These are phyloP conservation scores for Papilio demoleus DNA, from an alignment of 2,888 invertebrate genomes.

Conservation along the genomic window DNA sequence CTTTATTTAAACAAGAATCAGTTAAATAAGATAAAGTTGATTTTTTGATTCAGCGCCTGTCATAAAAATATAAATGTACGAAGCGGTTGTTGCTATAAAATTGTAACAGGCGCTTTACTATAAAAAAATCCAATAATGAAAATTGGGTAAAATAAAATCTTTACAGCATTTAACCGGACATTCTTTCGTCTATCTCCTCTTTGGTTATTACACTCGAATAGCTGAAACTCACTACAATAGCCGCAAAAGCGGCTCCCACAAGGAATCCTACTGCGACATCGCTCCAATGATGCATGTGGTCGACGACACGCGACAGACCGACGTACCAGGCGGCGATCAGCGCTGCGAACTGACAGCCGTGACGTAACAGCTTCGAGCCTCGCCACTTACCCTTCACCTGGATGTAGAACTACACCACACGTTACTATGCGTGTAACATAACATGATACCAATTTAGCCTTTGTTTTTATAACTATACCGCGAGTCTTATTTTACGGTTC, in stretches of 20 bases:
- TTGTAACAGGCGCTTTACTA: not conserved
- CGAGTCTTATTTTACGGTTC: not conserved
- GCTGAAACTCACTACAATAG: constrained; percentile 73
- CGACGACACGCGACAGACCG: constrained; percentile 90
- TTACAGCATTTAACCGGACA: not conserved
- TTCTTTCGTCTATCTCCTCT: not conserved
- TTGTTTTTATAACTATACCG: not conserved
- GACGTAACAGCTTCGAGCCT: constrained; percentile 88
- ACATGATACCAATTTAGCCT: not conserved
- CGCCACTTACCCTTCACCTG: constrained; percentile 90
- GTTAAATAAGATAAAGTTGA: not conserved
- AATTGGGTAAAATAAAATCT: not conserved
- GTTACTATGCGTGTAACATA: constrained; percentile 3
- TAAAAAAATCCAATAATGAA: too few relatives aligned
- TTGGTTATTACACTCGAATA: not conserved
- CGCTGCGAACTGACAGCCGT: constrained; percentile 87
- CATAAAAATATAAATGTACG: not conserved
- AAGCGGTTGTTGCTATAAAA: not conserved
- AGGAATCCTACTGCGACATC: constrained; percentile 90
- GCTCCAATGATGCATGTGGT: constrained; percentile 96
- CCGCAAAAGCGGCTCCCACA: constrained; percentile 83
- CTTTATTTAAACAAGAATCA: not conserved
- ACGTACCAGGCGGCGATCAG: constrained; percentile 88
- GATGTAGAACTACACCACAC: constrained; percentile 86
- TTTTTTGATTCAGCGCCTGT: not conserved